Evolutionary conservation across 2,888 invertebrate genomes (phyloP).

Genomic region (Disparrhopalites patrizii): DNA sequence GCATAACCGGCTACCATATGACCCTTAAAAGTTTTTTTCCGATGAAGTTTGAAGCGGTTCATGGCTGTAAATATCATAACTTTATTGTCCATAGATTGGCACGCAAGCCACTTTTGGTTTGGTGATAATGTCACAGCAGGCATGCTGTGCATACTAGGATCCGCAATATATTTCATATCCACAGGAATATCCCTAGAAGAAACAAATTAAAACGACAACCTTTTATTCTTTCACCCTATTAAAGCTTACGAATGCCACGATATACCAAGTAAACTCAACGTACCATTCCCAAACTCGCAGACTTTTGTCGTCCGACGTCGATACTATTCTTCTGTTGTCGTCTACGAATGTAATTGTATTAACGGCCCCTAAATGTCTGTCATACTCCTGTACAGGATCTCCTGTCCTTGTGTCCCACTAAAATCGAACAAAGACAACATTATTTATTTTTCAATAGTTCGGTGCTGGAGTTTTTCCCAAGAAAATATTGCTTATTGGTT

Average conservation of each 20-base stretch:
- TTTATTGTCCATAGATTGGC: conserved; percentile 99
- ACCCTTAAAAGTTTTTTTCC: conserved; percentile 95
- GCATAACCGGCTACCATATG: conserved; percentile 99
- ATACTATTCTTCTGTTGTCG: conserved; percentile 94
- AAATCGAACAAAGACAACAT: conserved; percentile 50
- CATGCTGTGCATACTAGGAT: conserved; percentile 99
- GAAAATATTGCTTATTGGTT: no score
- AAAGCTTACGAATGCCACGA: neutral
- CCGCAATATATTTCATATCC: conserved; percentile 99
- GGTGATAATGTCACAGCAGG: conserved; percentile 92
- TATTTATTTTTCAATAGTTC: no score
- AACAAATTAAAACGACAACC: neutral
- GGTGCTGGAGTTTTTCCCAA: no score
- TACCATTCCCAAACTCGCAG: conserved; percentile 99
- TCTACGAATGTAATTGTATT: conserved; percentile 99
- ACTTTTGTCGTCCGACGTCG: conserved; percentile 98
- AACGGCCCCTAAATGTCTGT: conserved; percentile 96
- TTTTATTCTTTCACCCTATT: neutral
- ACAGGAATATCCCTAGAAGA: conserved; percentile 77
- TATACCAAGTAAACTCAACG: neutral
- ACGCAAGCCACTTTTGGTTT: conserved; percentile 98
- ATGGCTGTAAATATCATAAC: conserved; percentile 91
- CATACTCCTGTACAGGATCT: conserved; percentile 96
- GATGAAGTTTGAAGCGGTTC: conserved; percentile 95
- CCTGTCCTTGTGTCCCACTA: conserved; percentile 95